Percentiles rank a stretch among this genome's conserved stretches.
phyloP scores from a whole-genome alignment of 2,888 invertebrate genomes.

The Melanostoma scalare region DNA sequence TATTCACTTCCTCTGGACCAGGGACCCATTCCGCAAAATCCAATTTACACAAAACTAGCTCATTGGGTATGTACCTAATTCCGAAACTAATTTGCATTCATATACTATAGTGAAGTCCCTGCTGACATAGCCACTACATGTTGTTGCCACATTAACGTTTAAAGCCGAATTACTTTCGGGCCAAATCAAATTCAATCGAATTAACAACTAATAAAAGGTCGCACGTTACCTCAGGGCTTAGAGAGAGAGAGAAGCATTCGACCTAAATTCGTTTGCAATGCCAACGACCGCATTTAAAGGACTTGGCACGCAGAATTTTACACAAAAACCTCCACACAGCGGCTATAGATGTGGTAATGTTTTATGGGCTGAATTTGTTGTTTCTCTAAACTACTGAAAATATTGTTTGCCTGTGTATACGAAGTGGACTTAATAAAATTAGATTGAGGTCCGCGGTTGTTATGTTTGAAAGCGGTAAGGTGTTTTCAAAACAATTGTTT shows the following conservation, averaged over 20 bases:
- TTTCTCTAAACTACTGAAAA: neutral
- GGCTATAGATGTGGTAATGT: conserved; percentile 15
- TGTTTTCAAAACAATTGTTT: neutral
- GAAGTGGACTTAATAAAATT: conserved; percentile 46
- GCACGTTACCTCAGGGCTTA: conserved; percentile 18
- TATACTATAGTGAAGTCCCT: conserved; percentile 49
- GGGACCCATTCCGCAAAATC: conserved; percentile 27
- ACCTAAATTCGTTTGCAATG: conserved; percentile 21
- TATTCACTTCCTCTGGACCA: neutral
- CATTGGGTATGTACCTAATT: conserved; percentile 17
- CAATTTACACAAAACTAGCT: conserved; percentile 42
- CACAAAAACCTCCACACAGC: conserved; percentile 23
- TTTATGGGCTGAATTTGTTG: conserved; percentile 21
- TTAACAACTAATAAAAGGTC: conserved; percentile 70
- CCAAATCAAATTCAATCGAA: conserved; percentile 71
- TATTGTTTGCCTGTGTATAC: too few species aligned
- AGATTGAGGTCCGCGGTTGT: conserved; percentile 45
- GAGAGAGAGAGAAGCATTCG: neutral
- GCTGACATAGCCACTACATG: conserved; percentile 55
- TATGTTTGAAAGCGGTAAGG: neutral
- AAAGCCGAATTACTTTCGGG: conserved; percentile 63
- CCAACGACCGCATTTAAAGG: conserved; percentile 38
- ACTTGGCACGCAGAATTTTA: conserved; percentile 44
- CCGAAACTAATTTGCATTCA: conserved; percentile 61
- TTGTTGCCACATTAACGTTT: conserved; percentile 66